Evolutionary conservation across 2,113 vertebrate genomes (phyloP), one percentile per base, ranked within the genome.

Genomic region (Brachypteracias leptosomus): DNA sequence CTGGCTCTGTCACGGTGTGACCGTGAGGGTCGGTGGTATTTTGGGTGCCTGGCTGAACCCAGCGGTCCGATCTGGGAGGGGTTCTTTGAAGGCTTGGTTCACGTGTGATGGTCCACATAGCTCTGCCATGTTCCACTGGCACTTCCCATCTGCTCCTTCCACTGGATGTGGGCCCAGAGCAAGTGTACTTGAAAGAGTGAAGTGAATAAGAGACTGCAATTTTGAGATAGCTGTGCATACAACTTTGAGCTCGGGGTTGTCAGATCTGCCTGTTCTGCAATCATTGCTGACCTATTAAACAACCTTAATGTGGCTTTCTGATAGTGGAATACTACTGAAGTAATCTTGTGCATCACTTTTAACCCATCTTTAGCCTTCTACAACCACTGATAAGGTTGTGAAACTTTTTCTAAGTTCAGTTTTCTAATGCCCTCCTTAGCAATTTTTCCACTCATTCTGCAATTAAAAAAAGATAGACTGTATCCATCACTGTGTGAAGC

Each of bases 71-170:
- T 35, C 62, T 85, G 31, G 31, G 57, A 67, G 58, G 40, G 31
- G 31, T 15, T 52, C 44, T 81, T 15, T 19, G 55, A 74, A 74
- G 89, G 85, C 75, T 38, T 38, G 44, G 67, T 67, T 95, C 85
- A 49, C 0, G 3, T 72, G 9, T 31, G 63, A 19, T 83, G 82
- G 59, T 68, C 85, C 76, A 3, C 67, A 36, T 78, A 89, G 87
- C 82, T 88, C 54, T 88, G 68, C 90, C 26, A 5, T 88, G 51
- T 90, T 88, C 88, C 55, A 26, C 85, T 81, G 82, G 85, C 82
- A 90, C 26, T 77, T 95, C 59, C 94, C 92, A 90, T 96, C 90
- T 96, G 90, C 77, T 90, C 44, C 29, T 93, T 88, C 92, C 80
- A 65, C 68, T 96, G 92, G 82, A 88, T 81, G 33, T 75, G 74